A percentile compares a stretch with the other conserved stretches of the same genome.
These are phyloP conservation scores for Enoplosus armatus DNA, from an alignment of 2,797 vertebrate species.

Conservation along the genomic window DNA sequence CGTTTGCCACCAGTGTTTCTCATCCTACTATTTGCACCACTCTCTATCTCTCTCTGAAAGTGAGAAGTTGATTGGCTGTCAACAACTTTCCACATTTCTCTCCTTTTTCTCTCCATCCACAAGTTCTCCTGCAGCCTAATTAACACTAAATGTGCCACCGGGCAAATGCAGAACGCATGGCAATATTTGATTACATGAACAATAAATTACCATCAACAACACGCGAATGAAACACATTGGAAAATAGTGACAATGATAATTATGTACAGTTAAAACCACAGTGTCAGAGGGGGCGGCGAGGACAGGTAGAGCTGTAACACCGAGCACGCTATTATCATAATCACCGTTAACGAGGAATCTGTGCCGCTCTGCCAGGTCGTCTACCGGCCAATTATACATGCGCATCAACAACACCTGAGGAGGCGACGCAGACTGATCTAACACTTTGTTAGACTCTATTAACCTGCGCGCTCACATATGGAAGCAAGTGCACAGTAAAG, in stretches of 20 bases:
- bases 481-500: no score
- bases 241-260: conserved; percentile 79
- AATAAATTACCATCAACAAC: conserved; percentile 88
- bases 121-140: conserved; percentile 81
- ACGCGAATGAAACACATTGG: conserved; percentile 73
- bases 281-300: conserved; percentile 58
- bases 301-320: conserved; percentile 66
- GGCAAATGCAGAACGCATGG: conserved; percentile 78
- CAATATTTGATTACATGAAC: conserved; percentile 88
- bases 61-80: conserved; percentile 87
- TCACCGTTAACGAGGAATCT: conserved; percentile 44
- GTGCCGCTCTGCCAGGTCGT: conserved; percentile 22
- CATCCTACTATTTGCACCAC: conserved; percentile 73
- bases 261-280: conserved; percentile 79
- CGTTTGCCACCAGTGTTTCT: conserved; percentile 77
- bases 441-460: conserved; percentile 1
- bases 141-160: conserved; percentile 83
- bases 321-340: conserved; percentile 18
- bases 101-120: conserved; percentile 48
- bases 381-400: conserved; percentile 61
- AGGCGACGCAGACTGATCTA: neutral
- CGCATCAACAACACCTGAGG: conserved; percentile 70
- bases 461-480: conserved; percentile 1
- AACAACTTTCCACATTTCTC: conserved; percentile 83
- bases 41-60: conserved; percentile 64